phyloP scores from a whole-genome alignment of 64 coral and sea anemone genomes.

The Stichodactyla helianthus region DNA sequence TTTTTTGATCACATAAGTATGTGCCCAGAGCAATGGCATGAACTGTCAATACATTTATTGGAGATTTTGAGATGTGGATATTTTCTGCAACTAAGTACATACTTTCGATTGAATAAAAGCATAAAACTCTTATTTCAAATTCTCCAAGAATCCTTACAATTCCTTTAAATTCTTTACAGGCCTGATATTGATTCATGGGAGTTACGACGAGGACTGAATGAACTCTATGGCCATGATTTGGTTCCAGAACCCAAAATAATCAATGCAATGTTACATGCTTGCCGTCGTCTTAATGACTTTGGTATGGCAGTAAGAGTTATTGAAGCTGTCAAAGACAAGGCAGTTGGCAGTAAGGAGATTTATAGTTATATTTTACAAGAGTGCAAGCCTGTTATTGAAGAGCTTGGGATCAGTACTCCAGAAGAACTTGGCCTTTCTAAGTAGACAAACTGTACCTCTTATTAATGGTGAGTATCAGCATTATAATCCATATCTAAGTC shows the following conservation, averaged over 20 bases:
- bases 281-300: constrained; percentile 77
- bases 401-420: constrained; percentile 76
- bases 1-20: too few relatives aligned
- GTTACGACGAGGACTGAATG: constrained; percentile 87
- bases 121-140: background rate
- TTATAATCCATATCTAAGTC: background rate
- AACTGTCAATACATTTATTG: too few relatives aligned
- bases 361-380: constrained; percentile 83
- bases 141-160: background rate
- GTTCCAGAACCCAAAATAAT: constrained; percentile 97
- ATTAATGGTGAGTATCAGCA: background rate
- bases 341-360: constrained; percentile 68
- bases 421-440: constrained; percentile 80
- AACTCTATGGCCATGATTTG: constrained; percentile 89
- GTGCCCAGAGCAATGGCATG: too few relatives aligned
- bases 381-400: constrained; percentile 89
- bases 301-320: constrained; percentile 73
- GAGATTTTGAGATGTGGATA: too few relatives aligned
- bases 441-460: background rate
- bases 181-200: constrained; percentile 94
- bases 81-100: too few relatives aligned
- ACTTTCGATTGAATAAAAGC: too few relatives aligned
- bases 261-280: constrained; percentile 87
- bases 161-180: constrained; percentile 12
- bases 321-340: constrained; percentile 71